phyloP scores from a whole-genome alignment of 1,140 invertebrate species.

The Lepidostoma basale region DNA sequence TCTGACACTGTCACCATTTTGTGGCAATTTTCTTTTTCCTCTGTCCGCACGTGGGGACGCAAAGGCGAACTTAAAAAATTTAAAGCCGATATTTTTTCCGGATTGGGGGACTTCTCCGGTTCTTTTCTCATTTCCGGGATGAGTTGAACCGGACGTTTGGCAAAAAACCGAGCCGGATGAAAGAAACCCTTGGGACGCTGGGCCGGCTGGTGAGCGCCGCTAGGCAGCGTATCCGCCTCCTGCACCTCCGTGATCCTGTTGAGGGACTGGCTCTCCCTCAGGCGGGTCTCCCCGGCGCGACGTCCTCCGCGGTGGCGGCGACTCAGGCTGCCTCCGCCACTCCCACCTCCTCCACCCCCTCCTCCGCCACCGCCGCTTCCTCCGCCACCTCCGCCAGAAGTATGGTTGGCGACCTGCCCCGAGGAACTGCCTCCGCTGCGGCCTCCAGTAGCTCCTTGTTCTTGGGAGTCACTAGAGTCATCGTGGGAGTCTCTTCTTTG shows the following conservation, averaged over 20 bases:
- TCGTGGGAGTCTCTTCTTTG: constrained; percentile 75
- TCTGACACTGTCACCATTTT: constrained; percentile 54
- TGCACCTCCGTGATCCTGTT: constrained; percentile 83
- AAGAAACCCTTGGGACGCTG: constrained; percentile 39
- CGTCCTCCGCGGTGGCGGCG: constrained; percentile 62
- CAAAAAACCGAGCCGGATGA: constrained; percentile 42
- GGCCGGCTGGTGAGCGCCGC: constrained; percentile 3
- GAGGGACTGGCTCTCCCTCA: constrained; percentile 79
- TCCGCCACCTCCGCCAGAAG: constrained; percentile 40
- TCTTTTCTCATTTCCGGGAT: constrained; percentile 48
- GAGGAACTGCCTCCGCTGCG: constrained; percentile 53
- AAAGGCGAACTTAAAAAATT: constrained; percentile 31
- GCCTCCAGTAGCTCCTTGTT: constrained; percentile 64
- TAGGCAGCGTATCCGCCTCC: constrained; percentile 58
- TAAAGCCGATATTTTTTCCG: constrained; percentile 39
- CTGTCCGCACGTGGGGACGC: constrained; percentile 47
- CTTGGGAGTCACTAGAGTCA: constrained; percentile 77
- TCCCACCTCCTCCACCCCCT: constrained; percentile 50
- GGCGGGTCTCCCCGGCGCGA: constrained; percentile 68
- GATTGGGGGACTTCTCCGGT: constrained; percentile 48
- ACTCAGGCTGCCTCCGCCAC: constrained; percentile 47
- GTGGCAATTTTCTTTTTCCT: constrained; percentile 55
- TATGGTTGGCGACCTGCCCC: constrained; percentile 45
- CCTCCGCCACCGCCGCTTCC: constrained; percentile 48
- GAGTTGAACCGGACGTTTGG: constrained; percentile 50